Percentiles rank a stretch among this genome's conserved stretches.
These are phyloP conservation scores for Cephus rjabovi DNA, from an alignment of 2,888 invertebrate genomes.

Conservation along the genomic window DNA sequence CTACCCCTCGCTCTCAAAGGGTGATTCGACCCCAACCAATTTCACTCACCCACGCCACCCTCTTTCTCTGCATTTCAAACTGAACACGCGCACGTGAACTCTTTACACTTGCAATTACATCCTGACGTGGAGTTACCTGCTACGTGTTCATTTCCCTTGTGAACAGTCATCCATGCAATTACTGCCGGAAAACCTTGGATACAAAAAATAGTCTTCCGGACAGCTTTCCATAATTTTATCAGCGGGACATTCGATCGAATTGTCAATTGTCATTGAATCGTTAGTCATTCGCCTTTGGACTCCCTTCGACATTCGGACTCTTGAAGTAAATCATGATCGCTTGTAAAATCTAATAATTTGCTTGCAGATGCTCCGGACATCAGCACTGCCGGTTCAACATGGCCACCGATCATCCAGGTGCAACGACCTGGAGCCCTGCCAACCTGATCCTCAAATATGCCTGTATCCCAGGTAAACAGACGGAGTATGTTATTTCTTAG, in stretches of 20 bases:
- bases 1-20: neutral
- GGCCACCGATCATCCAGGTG: constrained; percentile 74
- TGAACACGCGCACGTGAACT: neutral
- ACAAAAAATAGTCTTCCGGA: neutral
- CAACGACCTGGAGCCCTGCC: constrained; percentile 75
- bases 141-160: neutral
- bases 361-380: constrained; percentile 79
- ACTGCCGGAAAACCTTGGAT: neutral
- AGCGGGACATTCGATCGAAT: neutral
- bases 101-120: neutral
- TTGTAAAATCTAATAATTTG: constrained; percentile 1
- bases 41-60: neutral
- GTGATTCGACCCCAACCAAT: constrained; percentile 11
- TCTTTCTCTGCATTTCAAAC: neutral
- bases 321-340: neutral
- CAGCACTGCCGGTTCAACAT: constrained; percentile 81
- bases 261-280: neutral
- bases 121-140: neutral
- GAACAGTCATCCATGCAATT: neutral
- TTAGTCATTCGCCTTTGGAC: neutral
- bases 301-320: neutral
- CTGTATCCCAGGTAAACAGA: constrained; percentile 76
- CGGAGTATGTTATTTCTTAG: neutral
- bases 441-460: constrained; percentile 78
- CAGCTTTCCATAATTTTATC: neutral